phyloP scores from a whole-genome alignment of 2,888 invertebrate species.

The Stictocephala bisonia region DNA sequence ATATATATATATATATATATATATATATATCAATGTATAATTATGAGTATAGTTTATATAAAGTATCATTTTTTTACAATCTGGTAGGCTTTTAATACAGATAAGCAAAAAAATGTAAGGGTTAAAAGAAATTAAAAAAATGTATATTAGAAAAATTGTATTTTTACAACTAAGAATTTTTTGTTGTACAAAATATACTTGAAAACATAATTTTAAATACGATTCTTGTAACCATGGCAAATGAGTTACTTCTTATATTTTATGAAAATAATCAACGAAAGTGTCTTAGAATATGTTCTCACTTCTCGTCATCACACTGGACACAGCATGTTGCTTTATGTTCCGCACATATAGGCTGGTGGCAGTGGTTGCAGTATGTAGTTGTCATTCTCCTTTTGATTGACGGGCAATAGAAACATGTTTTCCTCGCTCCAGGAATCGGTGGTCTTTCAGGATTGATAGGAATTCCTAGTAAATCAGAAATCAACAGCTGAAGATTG shows the following conservation, averaged over 20 bases:
- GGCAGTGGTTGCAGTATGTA: slow-evolving; percentile 23
- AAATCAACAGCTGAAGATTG: slow-evolving; percentile 1
- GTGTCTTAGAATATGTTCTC: slow-evolving; percentile 2
- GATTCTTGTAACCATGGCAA: not conserved
- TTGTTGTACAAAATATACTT: too few species aligned
- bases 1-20: too few species aligned
- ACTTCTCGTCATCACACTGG: slow-evolving; percentile 33
- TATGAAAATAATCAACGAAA: not conserved
- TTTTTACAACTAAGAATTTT: too few species aligned
- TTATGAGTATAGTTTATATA: too few species aligned
- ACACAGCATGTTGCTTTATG: slow-evolving; percentile 36
- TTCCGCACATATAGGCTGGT: slow-evolving; percentile 24
- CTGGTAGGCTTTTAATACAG: too few species aligned
- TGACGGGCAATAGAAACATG: slow-evolving; percentile 31
- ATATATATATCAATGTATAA: too few species aligned
- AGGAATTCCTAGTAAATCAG: slow-evolving; percentile 18
- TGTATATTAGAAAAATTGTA: too few species aligned
- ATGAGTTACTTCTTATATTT: not conserved
- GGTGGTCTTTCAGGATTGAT: not conserved
- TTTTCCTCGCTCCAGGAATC: slow-evolving; percentile 6
- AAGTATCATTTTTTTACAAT: too few species aligned
- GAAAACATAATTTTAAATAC: too few species aligned
- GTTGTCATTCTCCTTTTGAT: slow-evolving; percentile 26
- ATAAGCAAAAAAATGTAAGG: too few species aligned
- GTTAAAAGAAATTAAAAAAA: too few species aligned